phyloP scores from a whole-genome alignment of 2,113 vertebrate genomes.

The Melanerpes formicivorus region DNA sequence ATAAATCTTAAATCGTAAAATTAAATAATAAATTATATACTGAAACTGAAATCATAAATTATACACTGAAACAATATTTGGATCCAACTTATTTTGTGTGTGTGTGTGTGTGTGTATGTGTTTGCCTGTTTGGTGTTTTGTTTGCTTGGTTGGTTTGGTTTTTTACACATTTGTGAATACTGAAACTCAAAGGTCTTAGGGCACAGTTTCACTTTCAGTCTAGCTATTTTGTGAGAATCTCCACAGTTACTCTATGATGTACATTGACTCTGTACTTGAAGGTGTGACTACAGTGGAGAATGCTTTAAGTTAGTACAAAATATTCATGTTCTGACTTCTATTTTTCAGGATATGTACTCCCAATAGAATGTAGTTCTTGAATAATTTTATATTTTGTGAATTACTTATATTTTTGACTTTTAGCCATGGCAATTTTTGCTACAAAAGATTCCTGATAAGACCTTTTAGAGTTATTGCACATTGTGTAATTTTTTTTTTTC shows the following conservation, averaged over 20 bases:
- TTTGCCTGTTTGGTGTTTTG: no score
- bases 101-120: not conserved
- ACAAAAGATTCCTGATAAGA: not conserved
- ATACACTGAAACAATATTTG: not conserved
- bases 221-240: not conserved
- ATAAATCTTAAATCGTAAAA: not conserved
- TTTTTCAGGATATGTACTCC: not conserved
- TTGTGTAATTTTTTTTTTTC: constrained; percentile 2
- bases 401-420: not conserved
- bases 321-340: not conserved
- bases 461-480: not conserved
- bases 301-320: not conserved
- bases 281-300: not conserved
- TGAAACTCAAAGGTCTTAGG: not conserved
- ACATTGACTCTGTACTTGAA: not conserved
- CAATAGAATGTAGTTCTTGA: not conserved
- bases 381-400: not conserved
- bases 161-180: not conserved
- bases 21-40: not conserved
- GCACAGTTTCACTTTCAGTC: not conserved
- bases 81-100: not conserved
- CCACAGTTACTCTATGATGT: not conserved
- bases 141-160: no score
- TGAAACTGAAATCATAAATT: not conserved
- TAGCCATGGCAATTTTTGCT: not conserved